Percentiles rank a stretch among this genome's conserved stretches.
phyloP scores from a whole-genome alignment of 2,888 invertebrate species.

The Rhorus exstirpatorius region DNA sequence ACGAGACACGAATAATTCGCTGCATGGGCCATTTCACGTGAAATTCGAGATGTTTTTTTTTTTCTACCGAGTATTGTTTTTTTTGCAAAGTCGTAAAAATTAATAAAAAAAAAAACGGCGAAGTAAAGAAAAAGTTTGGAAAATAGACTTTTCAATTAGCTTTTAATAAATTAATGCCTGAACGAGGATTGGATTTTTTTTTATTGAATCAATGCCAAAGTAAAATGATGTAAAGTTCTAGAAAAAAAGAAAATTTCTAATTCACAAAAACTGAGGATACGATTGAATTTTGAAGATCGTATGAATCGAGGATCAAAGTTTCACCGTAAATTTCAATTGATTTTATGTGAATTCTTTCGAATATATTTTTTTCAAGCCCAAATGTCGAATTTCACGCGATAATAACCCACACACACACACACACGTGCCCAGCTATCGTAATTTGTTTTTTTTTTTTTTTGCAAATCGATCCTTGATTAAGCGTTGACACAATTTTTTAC shows the following conservation, averaged over 20 bases:
- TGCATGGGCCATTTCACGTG: conserved; percentile 38
- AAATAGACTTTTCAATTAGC: neutral
- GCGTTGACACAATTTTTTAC: neutral
- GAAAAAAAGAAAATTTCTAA: neutral
- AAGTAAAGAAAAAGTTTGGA: neutral
- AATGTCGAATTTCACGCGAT: neutral
- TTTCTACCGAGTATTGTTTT: neutral
- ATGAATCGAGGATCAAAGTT: too few species aligned
- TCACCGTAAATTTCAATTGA: too few species aligned
- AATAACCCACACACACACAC: neutral
- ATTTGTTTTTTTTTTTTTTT: too few species aligned
- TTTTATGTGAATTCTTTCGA: too few species aligned
- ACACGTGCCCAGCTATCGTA: too few species aligned
- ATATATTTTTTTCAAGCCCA: neutral
- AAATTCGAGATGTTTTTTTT: conserved; percentile 35
- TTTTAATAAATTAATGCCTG: too few species aligned
- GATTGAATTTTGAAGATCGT: too few species aligned
- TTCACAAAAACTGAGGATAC: too few species aligned
- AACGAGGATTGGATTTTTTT: too few species aligned
- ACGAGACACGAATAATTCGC: conserved; percentile 56
- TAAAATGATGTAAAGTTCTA: too few species aligned
- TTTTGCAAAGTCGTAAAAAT: neutral
- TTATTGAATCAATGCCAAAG: neutral
- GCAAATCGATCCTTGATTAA: neutral
- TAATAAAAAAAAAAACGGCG: neutral